Evolutionary conservation across 2,888 invertebrate species (phyloP).

Genomic region (Lithophane socia): DNA sequence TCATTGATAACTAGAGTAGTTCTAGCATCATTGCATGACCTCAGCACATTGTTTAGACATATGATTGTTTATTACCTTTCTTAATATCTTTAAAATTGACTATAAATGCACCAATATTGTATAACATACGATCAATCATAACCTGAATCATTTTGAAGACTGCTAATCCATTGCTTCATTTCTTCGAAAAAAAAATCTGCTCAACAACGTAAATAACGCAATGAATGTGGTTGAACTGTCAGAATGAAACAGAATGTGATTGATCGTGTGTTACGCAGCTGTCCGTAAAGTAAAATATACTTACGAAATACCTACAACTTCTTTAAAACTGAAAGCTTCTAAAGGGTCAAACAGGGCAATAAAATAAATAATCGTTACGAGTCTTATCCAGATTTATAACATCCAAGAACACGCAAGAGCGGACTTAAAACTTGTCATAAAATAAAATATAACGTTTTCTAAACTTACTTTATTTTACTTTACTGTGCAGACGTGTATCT

Average conservation of each 20-base stretch:
- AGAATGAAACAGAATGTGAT: too few species aligned
- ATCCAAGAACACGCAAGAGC: conserved; percentile 45
- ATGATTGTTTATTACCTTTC: background rate
- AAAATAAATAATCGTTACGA: conserved; percentile 21
- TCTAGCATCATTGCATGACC: background rate
- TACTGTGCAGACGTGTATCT: conserved; percentile 66
- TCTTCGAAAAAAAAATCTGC: too few species aligned
- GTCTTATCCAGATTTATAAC: conserved; percentile 47
- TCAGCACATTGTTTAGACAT: background rate
- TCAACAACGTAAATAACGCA: too few species aligned
- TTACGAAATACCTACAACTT: background rate
- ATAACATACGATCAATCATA: too few species aligned
- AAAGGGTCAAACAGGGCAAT: background rate
- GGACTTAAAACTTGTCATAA: conserved; percentile 67
- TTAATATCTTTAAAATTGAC: too few species aligned
- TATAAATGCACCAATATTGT: too few species aligned
- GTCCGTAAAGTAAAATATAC: background rate
- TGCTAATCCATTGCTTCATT: too few species aligned
- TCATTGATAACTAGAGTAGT: background rate
- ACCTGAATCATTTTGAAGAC: too few species aligned
- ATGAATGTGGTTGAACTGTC: too few species aligned
- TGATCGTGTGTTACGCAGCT: too few species aligned
- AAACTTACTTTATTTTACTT: conserved; percentile 66
- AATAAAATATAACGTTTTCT: conserved; percentile 72
- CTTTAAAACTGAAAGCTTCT: background rate